phyloP scores from a whole-genome alignment of 2,113 vertebrate species.

The Cheirogaleus medius region DNA sequence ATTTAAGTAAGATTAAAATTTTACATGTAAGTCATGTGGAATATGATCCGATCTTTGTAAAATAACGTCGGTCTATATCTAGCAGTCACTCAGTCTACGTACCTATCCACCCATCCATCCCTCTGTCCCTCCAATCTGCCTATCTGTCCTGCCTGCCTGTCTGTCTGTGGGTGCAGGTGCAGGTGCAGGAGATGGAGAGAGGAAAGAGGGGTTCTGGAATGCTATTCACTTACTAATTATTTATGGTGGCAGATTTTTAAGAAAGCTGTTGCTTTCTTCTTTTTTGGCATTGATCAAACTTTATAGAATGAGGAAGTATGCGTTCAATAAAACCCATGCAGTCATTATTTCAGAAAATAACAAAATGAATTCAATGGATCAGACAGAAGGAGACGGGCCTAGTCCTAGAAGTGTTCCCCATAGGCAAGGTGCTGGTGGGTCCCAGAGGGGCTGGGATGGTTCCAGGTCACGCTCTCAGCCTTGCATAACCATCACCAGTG shows the following conservation, averaged over 20 bases:
- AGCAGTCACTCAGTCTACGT: neutral
- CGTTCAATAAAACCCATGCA: neutral
- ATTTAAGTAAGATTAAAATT: neutral
- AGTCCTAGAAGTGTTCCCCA: fast-evolving
- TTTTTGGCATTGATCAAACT: neutral
- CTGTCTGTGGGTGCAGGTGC: fast-evolving
- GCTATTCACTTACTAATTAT: neutral
- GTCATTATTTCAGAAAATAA: neutral
- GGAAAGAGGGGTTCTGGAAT: neutral
- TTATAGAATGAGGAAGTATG: neutral
- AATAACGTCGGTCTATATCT: neutral
- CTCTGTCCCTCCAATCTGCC: neutral
- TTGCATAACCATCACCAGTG: fast-evolving
- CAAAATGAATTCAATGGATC: neutral
- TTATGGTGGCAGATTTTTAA: neutral
- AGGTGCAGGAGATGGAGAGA: neutral
- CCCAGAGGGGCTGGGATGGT: neutral
- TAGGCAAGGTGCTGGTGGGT: neutral
- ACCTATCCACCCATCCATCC: neutral
- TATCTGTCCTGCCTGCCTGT: neutral
- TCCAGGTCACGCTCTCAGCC: too few relatives aligned
- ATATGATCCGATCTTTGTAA: neutral
- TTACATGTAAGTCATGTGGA: neutral
- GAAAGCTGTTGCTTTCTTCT: neutral
- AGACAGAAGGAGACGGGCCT: neutral